Conservation (phyloP, 2,888 invertebrate genomes). For the Seira musarum region DNA sequence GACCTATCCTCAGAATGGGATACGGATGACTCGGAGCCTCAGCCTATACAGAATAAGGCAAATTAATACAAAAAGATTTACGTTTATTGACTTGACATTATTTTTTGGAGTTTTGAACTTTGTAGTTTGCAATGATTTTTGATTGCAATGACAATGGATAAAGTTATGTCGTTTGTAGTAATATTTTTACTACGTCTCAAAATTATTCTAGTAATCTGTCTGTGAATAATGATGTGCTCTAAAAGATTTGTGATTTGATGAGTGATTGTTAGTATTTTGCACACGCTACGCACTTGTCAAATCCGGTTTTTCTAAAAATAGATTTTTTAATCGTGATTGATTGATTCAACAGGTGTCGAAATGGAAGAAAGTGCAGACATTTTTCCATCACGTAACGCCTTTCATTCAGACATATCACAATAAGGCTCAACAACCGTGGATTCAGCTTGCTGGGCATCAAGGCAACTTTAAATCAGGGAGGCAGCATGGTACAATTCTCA, state of each 20-base stretch:
- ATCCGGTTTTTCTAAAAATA: not conserved
- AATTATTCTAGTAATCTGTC: conserved; percentile 43
- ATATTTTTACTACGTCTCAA: conserved; percentile 22
- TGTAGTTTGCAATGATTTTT: not conserved
- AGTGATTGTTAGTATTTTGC: not conserved
- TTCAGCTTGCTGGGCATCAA: conserved; percentile 79
- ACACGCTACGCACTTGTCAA: not conserved
- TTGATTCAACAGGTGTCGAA: conserved; percentile 84
- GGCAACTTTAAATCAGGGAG: conserved; percentile 69
- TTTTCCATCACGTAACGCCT: conserved; percentile 93
- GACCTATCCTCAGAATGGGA: conserved; percentile 95
- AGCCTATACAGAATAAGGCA: conserved; percentile 64
- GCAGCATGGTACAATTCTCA: conserved; percentile 92
- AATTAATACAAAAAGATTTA: conserved; percentile 17
- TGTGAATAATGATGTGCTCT: conserved; percentile 48
- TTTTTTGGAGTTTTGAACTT: not conserved
- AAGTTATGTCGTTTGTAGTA: conserved; percentile 29
- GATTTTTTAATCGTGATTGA: conserved; percentile 8
- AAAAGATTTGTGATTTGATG: conserved; percentile 12
- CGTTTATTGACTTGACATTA: not conserved
- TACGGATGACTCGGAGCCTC: conserved; percentile 76
- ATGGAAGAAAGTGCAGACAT: conserved; percentile 94
- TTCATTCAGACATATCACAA: conserved; percentile 95
- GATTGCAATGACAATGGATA: conserved; percentile 24
- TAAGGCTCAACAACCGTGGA: conserved; percentile 96